phyloP scores from a whole-genome alignment of 2,113 vertebrate genomes.

The Petaurus breviceps region DNA sequence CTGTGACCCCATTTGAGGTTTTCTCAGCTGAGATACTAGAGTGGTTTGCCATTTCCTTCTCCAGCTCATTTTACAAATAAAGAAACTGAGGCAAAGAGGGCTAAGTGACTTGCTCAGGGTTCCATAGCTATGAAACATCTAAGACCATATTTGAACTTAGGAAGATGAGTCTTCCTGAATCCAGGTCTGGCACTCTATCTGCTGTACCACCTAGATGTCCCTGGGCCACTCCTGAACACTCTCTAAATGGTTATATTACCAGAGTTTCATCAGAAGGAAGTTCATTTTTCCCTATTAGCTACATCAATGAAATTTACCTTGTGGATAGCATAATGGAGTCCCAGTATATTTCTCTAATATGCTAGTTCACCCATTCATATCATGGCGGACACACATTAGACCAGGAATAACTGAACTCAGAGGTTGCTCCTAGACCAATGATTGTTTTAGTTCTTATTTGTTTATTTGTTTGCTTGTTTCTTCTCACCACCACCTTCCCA shows the following conservation, averaged over 20 bases:
- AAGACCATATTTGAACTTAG: background rate
- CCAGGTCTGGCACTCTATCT: too few species aligned
- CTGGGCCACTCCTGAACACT: background rate
- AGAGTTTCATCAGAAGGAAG: background rate
- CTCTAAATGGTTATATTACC: background rate
- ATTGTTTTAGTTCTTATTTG: background rate
- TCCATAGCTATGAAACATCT: background rate
- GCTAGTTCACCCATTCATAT: background rate
- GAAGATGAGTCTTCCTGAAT: too few species aligned
- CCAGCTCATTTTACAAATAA: background rate
- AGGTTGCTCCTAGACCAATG: background rate
- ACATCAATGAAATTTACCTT: background rate
- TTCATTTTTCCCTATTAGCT: background rate
- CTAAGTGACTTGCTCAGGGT: background rate
- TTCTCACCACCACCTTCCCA: background rate
- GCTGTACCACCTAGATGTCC: too few species aligned
- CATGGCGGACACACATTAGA: background rate
- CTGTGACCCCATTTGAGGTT: background rate
- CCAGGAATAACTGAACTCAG: background rate
- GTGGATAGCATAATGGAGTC: background rate
- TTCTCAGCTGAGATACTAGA: background rate
- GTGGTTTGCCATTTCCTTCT: background rate
- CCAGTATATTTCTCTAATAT: background rate
- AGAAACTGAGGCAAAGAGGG: background rate
- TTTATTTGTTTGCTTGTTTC: too few species aligned